Conservation (phyloP, 2,113 vertebrate species). For the Ahaetulla prasina region DNA sequence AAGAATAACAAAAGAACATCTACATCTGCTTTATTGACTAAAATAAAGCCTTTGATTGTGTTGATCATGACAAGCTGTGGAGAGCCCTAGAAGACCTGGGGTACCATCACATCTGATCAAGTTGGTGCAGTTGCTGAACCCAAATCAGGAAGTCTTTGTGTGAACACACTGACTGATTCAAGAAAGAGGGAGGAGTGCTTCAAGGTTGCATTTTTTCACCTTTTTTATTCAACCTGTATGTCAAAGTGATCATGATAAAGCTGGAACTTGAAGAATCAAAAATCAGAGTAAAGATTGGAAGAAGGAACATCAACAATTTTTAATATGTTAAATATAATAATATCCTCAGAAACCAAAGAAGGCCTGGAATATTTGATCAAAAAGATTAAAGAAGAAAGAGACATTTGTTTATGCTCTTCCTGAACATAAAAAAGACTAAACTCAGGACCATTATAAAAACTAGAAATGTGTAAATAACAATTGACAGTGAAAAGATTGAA, state of each 20-base stretch:
- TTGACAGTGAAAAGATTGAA: neutral
- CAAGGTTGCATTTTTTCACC: neutral
- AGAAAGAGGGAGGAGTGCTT: neutral
- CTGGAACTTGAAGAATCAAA: neutral
- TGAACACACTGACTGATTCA: neutral
- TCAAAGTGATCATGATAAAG: neutral
- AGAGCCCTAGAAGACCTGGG: neutral
- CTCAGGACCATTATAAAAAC: neutral
- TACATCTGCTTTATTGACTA: neutral
- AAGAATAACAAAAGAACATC: neutral
- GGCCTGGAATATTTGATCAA: neutral
- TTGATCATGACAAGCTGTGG: neutral
- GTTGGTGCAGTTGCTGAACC: neutral
- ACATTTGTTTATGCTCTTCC: neutral
- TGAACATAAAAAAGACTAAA: neutral
- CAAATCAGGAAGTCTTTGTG: neutral
- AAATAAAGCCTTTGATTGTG: neutral
- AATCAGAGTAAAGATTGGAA: neutral
- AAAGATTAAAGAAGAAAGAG: neutral
- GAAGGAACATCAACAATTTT: neutral
- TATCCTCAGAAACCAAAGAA: neutral
- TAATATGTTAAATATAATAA: neutral
- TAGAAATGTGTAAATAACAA: neutral
- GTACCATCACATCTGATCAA: neutral
- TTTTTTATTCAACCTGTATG: neutral